Conservation (phyloP, 1,140 invertebrate species). For the Ceratoteleas bidentatus region DNA sequence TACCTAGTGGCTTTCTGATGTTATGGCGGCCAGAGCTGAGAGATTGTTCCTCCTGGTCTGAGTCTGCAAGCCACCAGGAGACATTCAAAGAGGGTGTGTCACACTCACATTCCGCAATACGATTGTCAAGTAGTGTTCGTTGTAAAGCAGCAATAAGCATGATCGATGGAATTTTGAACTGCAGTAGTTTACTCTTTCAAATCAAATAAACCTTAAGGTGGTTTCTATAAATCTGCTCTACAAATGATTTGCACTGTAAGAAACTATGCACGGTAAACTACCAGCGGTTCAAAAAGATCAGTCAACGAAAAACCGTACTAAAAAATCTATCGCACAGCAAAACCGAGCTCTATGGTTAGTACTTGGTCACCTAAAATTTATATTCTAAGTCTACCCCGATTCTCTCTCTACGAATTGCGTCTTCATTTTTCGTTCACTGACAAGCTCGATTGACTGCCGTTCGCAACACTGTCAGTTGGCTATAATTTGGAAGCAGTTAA, state of each 20-base stretch:
- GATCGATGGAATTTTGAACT: constrained; percentile 32
- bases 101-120: constrained; percentile 81
- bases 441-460: constrained; percentile 36
- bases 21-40: constrained; percentile 77
- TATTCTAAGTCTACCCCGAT: not conserved
- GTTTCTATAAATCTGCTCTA: not conserved
- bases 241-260: not conserved
- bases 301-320: constrained; percentile 43
- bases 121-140: constrained; percentile 72
- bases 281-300: constrained; percentile 31
- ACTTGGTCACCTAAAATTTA: not conserved
- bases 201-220: not conserved
- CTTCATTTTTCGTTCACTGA: constrained; percentile 34
- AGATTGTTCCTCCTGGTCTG: constrained; percentile 82
- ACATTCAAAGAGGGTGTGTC: constrained; percentile 81
- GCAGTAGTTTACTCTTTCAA: constrained; percentile 23
- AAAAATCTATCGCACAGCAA: not conserved
- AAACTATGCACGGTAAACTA: constrained; percentile 17
- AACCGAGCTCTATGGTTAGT: not conserved
- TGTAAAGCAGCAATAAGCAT: constrained; percentile 65
- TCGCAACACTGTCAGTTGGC: constrained; percentile 42
- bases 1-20: constrained; percentile 82
- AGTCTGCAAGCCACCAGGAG: constrained; percentile 80
- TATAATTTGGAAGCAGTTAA: constrained; percentile 26
- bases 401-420: not conserved